Evolutionary conservation across 1,140 invertebrate species (phyloP), one percentile per base, ranked within the genome.

Genomic region (Zaprionus tsacasi): DNA sequence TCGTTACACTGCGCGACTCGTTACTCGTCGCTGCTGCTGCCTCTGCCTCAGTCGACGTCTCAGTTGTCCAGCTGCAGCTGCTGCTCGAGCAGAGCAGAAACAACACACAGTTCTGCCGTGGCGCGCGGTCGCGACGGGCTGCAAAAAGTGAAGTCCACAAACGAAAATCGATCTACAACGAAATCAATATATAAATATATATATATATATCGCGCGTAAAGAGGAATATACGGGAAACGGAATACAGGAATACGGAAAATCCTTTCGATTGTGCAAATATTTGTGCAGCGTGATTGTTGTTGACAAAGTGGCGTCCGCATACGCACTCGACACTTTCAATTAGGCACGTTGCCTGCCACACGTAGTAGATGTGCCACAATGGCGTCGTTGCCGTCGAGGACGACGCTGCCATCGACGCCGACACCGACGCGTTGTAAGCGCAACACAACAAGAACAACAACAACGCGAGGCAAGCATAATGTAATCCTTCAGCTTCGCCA

Each of bases 301-400:
- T 89, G 86, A 89, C 86, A 89, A 89, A 89, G 85, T 89, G 85
- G 86, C 82, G 82, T 85, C 85, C 76, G 76, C 59, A 64, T 40
- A 70, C 76, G 67, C 75, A 78, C 76, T 68, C 81, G 81, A 77
- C 79, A 81, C 76, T 89, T 89, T 90, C 85, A 89, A 89, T 90
- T 89, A 89, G 86, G 86, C 86, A 89, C 85, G 86, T 85, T 85
- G 86, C 86, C 74, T 81, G 45, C 45, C 45, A 50, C 45, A 50
- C 45, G 72, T 88, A 88, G 89, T 88, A 88, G 89, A 89, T 89
- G 85, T 89, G 85, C 86, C 85, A 89, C 81, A 89, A 89, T 89
- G 85, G 81, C 71, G 66, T 58, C 79, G 85, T 58, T 76, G 85
- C 71, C 71, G 86, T 85, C 78, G 77, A 85, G 77, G 81, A 83